Conservation (phyloP, 2,113 vertebrate genomes). For the Periophthalmodon schlosseri region DNA sequence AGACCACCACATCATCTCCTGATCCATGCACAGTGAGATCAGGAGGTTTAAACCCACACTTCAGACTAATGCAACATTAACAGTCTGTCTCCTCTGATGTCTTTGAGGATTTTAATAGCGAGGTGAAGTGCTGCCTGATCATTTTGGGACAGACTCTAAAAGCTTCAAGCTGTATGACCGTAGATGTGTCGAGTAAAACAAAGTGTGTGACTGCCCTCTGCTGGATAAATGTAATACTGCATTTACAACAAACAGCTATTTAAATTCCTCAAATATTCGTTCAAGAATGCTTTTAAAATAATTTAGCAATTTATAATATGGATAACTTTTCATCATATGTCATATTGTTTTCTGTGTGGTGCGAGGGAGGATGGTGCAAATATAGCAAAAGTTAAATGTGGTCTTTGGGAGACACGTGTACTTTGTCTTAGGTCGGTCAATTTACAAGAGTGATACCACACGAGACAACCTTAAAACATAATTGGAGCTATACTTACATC, state of each 20-base stretch:
- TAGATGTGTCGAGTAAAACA: slow-evolving; percentile 6
- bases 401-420: too few species aligned
- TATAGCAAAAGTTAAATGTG: too few species aligned
- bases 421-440: too few species aligned
- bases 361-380: too few species aligned
- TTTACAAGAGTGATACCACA: too few species aligned
- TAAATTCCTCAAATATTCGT: not conserved
- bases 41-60: slow-evolving; percentile 55
- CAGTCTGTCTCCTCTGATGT: slow-evolving; percentile 57
- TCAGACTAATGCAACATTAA: slow-evolving; percentile 62
- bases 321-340: too few species aligned
- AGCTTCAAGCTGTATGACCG: not conserved
- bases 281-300: not conserved
- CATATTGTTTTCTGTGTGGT: too few species aligned
- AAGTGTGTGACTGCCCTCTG: slow-evolving; percentile 63
- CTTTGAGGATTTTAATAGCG: slow-evolving; percentile 27
- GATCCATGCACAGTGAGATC: slow-evolving; percentile 44
- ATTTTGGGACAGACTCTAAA: slow-evolving; percentile 27
- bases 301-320: too few species aligned
- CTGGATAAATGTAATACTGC: slow-evolving; percentile 32
- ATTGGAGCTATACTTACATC: too few species aligned
- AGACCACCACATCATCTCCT: slow-evolving; percentile 59
- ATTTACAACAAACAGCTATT: not conserved
- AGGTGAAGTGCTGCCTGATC: slow-evolving; percentile 38
- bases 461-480: too few species aligned